A percentile compares a stretch with the other conserved stretches of the same genome.
phyloP scores from a whole-genome alignment of 1,140 invertebrate species.

The Zelostemma sp. region DNA sequence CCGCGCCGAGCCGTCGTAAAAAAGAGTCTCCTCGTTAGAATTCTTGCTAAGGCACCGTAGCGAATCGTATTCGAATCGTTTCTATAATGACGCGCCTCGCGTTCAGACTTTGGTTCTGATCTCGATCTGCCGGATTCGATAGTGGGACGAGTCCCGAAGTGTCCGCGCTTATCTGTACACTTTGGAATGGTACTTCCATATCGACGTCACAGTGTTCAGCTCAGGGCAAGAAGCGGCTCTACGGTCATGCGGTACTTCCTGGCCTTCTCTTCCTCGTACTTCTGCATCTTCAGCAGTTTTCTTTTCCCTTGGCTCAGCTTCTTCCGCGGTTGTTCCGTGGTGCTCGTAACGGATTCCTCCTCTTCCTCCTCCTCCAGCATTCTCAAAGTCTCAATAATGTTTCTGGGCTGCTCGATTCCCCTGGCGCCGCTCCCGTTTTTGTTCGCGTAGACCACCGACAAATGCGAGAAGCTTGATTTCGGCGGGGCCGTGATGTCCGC shows the following conservation, averaged over 20 bases:
- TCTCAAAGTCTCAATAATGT: slow-evolving; percentile 84
- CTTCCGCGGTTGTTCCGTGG: slow-evolving; percentile 64
- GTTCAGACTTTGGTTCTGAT: slow-evolving; percentile 65
- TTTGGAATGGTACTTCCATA: slow-evolving; percentile 25
- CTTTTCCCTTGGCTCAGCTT: slow-evolving; percentile 74
- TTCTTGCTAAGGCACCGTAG: slow-evolving; percentile 16
- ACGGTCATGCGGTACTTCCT: slow-evolving; percentile 70
- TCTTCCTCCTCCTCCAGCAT: slow-evolving; percentile 76
- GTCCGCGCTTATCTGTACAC: slow-evolving; percentile 49
- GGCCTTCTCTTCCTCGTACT: slow-evolving; percentile 70
- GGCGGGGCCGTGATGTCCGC: slow-evolving; percentile 88
- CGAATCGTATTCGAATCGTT: slow-evolving; percentile 33
- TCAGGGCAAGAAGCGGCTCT: slow-evolving; percentile 78
- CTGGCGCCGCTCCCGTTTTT: slow-evolving; percentile 74
- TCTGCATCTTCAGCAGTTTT: slow-evolving; percentile 78
- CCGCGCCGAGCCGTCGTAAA: slow-evolving; percentile 29
- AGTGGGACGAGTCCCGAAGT: slow-evolving; percentile 52
- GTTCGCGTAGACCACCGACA: slow-evolving; percentile 84
- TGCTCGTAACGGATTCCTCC: slow-evolving; percentile 45
- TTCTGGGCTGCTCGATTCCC: slow-evolving; percentile 78
- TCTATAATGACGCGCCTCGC: slow-evolving; percentile 43
- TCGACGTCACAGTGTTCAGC: slow-evolving; percentile 66
- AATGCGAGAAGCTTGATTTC: slow-evolving; percentile 84
- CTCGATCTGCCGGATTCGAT: slow-evolving; percentile 61
- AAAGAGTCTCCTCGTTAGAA: slow-evolving; percentile 18